Conservation (phyloP, 2,888 invertebrate species). For the Cantharis lateralis region DNA sequence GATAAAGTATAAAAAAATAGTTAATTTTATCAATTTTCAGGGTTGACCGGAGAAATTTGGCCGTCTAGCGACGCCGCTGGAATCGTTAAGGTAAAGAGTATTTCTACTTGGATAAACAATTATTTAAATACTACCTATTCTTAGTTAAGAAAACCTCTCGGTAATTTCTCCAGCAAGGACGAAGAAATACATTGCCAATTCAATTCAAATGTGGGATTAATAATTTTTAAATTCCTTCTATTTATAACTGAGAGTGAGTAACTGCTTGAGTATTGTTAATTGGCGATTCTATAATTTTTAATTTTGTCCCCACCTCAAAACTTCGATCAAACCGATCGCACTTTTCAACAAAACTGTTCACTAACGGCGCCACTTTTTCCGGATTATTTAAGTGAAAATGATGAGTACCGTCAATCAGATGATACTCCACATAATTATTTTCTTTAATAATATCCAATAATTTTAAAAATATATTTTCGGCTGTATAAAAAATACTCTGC, state of each 20-base stretch:
- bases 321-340: slow-evolving; percentile 6
- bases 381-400: slow-evolving; percentile 30
- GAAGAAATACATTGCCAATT: neutral
- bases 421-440: neutral
- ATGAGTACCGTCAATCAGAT: slow-evolving; percentile 16
- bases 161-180: neutral
- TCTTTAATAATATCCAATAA: neutral
- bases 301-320: neutral
- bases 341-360: slow-evolving; percentile 26
- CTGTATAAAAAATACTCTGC: neutral
- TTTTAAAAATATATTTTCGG: neutral
- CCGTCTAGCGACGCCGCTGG: too few species aligned
- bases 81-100: too few species aligned
- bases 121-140: too few species aligned
- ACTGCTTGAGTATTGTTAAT: neutral
- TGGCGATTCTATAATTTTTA: neutral
- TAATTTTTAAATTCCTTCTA: neutral
- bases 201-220: neutral
- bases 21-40: too few species aligned
- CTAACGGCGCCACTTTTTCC: slow-evolving; percentile 12
- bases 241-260: neutral
- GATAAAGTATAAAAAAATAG: too few species aligned
- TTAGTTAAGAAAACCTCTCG: neutral
- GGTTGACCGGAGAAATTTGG: too few species aligned
- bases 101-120: too few species aligned